Evolutionary conservation across 2,797 vertebrate genomes (phyloP).

Genomic region (Ataeniobius toweri): DNA sequence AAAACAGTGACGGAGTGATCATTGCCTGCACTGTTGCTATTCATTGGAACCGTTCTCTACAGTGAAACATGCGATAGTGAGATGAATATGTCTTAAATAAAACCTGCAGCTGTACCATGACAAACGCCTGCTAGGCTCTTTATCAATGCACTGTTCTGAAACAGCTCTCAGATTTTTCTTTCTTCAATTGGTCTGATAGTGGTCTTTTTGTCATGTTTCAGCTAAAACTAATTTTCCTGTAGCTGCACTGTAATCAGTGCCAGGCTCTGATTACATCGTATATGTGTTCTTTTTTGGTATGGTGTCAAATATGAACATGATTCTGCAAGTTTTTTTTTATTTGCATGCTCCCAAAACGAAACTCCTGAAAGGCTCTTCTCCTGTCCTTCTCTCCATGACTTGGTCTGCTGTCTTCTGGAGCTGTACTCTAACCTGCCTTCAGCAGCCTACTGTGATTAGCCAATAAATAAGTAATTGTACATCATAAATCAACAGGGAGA

Average conservation of each 20-base stretch:
- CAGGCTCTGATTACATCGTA: neutral
- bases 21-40: conserved; percentile 43
- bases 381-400: conserved; percentile 24
- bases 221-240: conserved; percentile 19
- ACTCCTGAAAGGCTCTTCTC: neutral
- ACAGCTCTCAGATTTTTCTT: conserved; percentile 46
- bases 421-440: conserved; percentile 47
- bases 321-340: neutral
- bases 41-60: conserved; percentile 44
- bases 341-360: neutral
- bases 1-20: conserved; percentile 54
- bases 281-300: neutral
- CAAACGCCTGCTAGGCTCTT: conserved; percentile 47
- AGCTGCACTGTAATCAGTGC: neutral
- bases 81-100: conserved; percentile 55
- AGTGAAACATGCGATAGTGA: conserved; percentile 46
- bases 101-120: conserved; percentile 35
- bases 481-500: conserved; percentile 67
- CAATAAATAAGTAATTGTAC: conserved; percentile 67
- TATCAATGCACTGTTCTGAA: conserved; percentile 59
- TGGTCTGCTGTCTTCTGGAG: conserved; percentile 29
- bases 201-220: conserved; percentile 38
- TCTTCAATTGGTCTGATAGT: conserved; percentile 34
- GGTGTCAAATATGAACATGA: neutral
- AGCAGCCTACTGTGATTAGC: conserved; percentile 57